phyloP scores from a whole-genome alignment of 2,797 vertebrate genomes.

The Malurus splendens region DNA sequence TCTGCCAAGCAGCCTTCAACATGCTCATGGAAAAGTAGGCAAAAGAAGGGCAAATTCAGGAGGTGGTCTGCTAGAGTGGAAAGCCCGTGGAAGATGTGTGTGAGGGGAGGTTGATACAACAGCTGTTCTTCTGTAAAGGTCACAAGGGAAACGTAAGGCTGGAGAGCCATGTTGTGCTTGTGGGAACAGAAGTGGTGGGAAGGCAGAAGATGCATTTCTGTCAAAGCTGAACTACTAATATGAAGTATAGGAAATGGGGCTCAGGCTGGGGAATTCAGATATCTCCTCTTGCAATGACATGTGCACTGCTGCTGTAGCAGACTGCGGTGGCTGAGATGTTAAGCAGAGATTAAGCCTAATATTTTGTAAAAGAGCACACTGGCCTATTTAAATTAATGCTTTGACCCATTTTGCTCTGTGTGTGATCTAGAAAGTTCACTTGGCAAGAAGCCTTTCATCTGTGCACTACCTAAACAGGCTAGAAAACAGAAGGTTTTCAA shows the following conservation, averaged over 20 bases:
- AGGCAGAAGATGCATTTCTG: background rate
- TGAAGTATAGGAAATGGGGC: background rate
- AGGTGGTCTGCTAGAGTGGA: background rate
- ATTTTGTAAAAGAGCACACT: slow-evolving; percentile 26
- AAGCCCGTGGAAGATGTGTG: background rate
- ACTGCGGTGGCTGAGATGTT: background rate
- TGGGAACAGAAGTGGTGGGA: background rate
- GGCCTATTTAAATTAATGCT: slow-evolving; percentile 53
- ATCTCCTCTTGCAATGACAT: background rate
- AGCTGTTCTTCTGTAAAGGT: background rate
- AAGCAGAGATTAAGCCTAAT: slow-evolving; percentile 44
- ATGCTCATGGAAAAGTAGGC: background rate
- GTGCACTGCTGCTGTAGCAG: background rate
- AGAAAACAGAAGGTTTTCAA: slow-evolving; percentile 33
- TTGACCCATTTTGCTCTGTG: slow-evolving; percentile 26
- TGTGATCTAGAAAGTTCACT: slow-evolving; percentile 29
- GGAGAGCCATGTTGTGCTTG: accelerated
- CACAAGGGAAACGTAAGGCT: accelerated
- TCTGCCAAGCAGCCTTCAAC: background rate
- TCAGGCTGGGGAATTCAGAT: background rate
- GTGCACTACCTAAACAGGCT: slow-evolving; percentile 16
- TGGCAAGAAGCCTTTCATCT: slow-evolving; percentile 47
- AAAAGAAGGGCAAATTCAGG: background rate
- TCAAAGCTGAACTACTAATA: background rate
- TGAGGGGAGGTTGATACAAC: background rate